Base-by-base conservation (phyloP, 2,113 vertebrate species). In the Clarias batrachus region DNA sequence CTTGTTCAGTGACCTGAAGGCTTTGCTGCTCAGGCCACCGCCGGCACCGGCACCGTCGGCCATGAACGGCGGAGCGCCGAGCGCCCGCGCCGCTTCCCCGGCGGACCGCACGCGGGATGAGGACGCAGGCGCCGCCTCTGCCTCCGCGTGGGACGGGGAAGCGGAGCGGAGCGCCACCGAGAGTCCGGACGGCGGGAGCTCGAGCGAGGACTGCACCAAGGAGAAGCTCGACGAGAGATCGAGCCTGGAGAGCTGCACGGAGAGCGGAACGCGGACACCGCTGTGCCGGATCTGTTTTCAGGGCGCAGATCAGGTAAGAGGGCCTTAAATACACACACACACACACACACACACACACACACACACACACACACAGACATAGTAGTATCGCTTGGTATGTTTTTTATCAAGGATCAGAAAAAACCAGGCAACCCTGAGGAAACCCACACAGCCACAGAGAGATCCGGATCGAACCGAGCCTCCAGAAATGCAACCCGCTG, bases 221-320 rank as follows among this genome's bases (percentile, higher is more conserved):
- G 96, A 93, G 90, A 96, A 96, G 92, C 83, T 87, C 37, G 96
- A 96, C 89, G 96, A 97, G 85, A 87, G 95, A 85, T 94, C 94
- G 87, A 97, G 96, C 1, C 91, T 96, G 85, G 94, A 93, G 90
- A 97, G 96, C 93, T 96, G 95, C 89, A 92, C 96, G 90, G 96
- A 96, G 92, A 97, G 96, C 90, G 96, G 96, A 57, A 94, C 96
- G 92, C 94, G 95, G 91, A 96, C 96, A 27, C 97, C 96, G 0
- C 95, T 96, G 86, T 97, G 96, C 92, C 95, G 97, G 88, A 97
- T 97, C 93, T 97, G 97, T 91, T 97, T 97, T 93, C 97, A 97
- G 92, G 97, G 97, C 17, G 95, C 97, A 0, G 97, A 97, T 90
- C 96, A 97, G 96, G 96, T 97, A 93, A 93, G 96, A 85, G 52